A percentile compares a stretch with the other conserved stretches of the same genome.
Evolutionary conservation across 2,888 invertebrate species (phyloP).

Genomic region (Mythimna impura): DNA sequence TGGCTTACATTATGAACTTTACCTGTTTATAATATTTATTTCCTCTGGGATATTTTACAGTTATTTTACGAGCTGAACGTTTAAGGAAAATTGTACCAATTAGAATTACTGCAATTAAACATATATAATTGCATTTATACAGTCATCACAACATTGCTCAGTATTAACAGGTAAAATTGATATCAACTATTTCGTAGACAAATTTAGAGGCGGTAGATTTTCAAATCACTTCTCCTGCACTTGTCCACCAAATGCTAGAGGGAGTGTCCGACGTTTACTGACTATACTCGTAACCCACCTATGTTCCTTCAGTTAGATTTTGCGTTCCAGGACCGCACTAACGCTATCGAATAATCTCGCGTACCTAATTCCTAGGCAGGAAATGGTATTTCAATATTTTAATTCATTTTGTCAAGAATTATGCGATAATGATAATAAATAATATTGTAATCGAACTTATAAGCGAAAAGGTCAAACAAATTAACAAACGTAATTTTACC

Average conservation of each 20-base stretch:
- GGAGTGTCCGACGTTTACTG: no score
- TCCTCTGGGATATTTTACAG: background rate
- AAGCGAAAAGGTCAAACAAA: constrained; percentile 16
- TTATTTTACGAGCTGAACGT: background rate
- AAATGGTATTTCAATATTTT: constrained; percentile 1
- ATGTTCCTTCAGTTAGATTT: no score
- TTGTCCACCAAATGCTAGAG: no score
- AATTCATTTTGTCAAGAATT: background rate
- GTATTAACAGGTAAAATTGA: background rate
- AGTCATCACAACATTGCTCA: background rate
- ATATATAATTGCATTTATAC: background rate
- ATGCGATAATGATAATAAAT: background rate
- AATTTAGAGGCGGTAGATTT: no score
- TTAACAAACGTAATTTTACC: constrained; percentile 2
- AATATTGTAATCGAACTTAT: background rate
- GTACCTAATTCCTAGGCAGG: no score
- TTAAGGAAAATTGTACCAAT: constrained; percentile 32
- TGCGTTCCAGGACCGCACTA: no score
- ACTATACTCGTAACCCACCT: no score
- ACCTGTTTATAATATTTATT: constrained; percentile 8
- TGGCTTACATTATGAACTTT: background rate
- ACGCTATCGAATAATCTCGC: no score
- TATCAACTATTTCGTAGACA: background rate
- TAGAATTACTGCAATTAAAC: background rate
- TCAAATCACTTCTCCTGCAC: no score